Evolutionary conservation across 2,888 invertebrate genomes (phyloP), one percentile per base, ranked within the genome.

Genomic region (Macrophya alboannulata): DNA sequence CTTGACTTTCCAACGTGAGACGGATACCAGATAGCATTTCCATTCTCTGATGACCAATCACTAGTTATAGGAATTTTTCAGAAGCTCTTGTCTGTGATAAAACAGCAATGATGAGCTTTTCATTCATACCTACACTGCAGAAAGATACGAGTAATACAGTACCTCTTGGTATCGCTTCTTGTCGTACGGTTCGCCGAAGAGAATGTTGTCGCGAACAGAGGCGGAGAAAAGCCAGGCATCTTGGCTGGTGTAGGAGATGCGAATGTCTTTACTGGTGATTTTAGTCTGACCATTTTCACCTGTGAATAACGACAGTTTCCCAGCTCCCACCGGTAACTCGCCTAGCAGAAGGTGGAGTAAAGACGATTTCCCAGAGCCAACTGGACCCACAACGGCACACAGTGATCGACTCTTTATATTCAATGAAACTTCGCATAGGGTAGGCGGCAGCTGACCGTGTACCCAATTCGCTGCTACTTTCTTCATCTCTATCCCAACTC

Each of bases 201-300:
- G 93, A 87, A 99, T 97, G 93, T 99, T 99, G 90, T 98, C 98
- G 12, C 97, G 95, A 0, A 99, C 96, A 88, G 97, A 97, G 31
- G 89, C 91, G 1, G 90, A 88, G 85, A 91, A 91, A 43, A 91
- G 85, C 95, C 95, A 95, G 1, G 95, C 94, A 87, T 95, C 90
- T 81, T 95, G 95, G 40, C 94, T 92, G 2, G 94, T 94, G 88
- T 95, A 95, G 1, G 88, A 87, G 15, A 89, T 65, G 3, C 76
- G 82, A 59, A 95, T 95, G 15, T 81, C 81, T 40, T 48, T 62
- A 40, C 62, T 37, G 40, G n/a, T 21, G 62, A 81, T 59, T 62
- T 12, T 40, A 5, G 62, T 65, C 31, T 62, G n/a, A 17, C n/a
- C 31, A 8, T 59, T 43, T 25, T 55, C 55, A 15, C 25, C 81